Evolutionary conservation across 2,888 invertebrate genomes (phyloP).

Genomic region (Leptinotarsa haldemani): DNA sequence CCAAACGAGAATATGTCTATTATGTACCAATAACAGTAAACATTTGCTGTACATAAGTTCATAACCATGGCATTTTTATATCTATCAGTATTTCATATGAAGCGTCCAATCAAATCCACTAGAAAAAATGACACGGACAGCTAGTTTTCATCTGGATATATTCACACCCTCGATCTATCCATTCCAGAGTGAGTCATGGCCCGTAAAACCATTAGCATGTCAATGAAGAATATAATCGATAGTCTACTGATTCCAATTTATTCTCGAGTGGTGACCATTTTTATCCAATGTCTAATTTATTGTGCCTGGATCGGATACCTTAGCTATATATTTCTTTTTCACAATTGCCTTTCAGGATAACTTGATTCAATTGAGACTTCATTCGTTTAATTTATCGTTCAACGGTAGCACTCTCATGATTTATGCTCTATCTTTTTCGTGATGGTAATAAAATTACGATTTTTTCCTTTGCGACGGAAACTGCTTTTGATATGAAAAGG

Average conservation of each 20-base stretch:
- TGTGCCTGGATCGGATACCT: slow-evolving; percentile 59
- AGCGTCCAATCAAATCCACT: no score
- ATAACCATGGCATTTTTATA: no score
- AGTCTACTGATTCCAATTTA: slow-evolving; percentile 60
- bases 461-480: not conserved
- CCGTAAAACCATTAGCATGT: slow-evolving; percentile 52
- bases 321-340: slow-evolving; percentile 59
- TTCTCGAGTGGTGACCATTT: slow-evolving; percentile 60
- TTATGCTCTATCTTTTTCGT: slow-evolving; percentile 24
- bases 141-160: slow-evolving; percentile 1
- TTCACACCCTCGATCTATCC: slow-evolving; percentile 60
- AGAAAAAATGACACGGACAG: no score
- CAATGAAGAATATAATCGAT: slow-evolving; percentile 59
- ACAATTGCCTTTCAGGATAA: slow-evolving; percentile 57
- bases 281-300: slow-evolving; percentile 60
- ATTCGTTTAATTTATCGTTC: slow-evolving; percentile 40
- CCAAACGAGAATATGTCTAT: no score
- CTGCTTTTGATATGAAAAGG: not conserved
- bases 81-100: no score
- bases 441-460: not conserved
- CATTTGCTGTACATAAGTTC: no score
- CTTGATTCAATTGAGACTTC: slow-evolving; percentile 44
- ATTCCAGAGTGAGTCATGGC: slow-evolving; percentile 50
- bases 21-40: no score
- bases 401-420: slow-evolving; percentile 32